A percentile compares a stretch with the other conserved stretches of the same genome.
These are phyloP conservation scores for Sinocyclocheilus anshuiensis DNA, from an alignment of 2,113 vertebrate genomes.

Conservation along the genomic window DNA sequence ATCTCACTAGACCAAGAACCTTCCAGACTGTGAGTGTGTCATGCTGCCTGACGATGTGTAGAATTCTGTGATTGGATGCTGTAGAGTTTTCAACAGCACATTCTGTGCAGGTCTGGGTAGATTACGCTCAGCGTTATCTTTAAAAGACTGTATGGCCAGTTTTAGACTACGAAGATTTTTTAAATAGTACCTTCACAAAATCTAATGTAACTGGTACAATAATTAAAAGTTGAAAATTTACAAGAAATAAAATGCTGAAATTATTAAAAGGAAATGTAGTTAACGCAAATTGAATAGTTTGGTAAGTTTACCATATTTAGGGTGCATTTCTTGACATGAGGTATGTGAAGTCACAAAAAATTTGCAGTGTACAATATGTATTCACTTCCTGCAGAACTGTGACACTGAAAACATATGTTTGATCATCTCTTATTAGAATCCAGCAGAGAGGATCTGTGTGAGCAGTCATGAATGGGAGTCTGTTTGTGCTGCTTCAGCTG, in stretches of 20 bases:
- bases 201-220: no score
- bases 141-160: background rate
- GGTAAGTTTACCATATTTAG: background rate
- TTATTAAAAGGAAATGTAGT: background rate
- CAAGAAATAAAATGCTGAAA: background rate
- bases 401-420: background rate
- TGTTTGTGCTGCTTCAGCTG: background rate
- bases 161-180: background rate
- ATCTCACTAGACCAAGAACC: background rate
- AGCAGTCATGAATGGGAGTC: background rate
- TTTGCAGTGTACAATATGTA: background rate
- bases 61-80: no score
- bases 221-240: no score
- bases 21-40: no score
- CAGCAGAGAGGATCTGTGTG: no score
- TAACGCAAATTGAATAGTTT: background rate
- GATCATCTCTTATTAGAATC: background rate
- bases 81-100: no score
- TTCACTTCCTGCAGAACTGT: background rate
- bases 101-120: no score
- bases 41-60: no score
- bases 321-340: background rate
- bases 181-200: background rate
- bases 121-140: no score
- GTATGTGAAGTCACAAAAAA: background rate